Conservation (phyloP, 2,797 vertebrate species). For the Epinephelus awoara region DNA sequence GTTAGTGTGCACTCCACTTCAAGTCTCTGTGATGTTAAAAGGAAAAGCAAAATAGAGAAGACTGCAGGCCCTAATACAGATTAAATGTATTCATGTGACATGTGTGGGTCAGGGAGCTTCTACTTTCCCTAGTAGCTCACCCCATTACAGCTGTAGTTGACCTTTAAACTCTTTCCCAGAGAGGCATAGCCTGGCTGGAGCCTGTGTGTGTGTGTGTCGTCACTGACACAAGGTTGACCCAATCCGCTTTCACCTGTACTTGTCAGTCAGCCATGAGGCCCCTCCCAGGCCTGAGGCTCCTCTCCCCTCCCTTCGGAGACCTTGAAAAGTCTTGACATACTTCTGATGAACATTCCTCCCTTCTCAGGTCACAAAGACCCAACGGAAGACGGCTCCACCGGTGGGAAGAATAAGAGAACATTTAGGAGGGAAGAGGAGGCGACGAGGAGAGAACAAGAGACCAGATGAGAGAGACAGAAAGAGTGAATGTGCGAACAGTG, state of each 20-base stretch:
- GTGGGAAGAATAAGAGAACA: conserved; percentile 21
- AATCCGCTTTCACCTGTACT: conserved; percentile 81
- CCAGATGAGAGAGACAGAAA: conserved; percentile 1
- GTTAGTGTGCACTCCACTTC: too few relatives aligned
- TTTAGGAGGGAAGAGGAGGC: conserved; percentile 26
- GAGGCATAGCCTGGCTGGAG: conserved; percentile 72
- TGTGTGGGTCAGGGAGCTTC: conserved; percentile 37
- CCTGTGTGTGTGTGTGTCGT: conserved; percentile 56
- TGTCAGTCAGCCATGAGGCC: conserved; percentile 76
- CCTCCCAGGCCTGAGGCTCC: conserved; percentile 53
- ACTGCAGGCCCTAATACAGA: background rate
- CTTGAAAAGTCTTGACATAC: conserved; percentile 66
- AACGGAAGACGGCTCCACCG: conserved; percentile 37
- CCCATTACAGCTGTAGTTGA: conserved; percentile 69
- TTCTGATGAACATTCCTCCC: conserved; percentile 66
- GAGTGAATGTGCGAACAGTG: conserved; percentile 16
- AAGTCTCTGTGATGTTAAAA: background rate
- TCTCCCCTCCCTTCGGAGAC: conserved; percentile 47
- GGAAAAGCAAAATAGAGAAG: conserved; percentile 10
- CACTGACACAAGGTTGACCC: conserved; percentile 72
- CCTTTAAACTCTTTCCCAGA: conserved; percentile 70
- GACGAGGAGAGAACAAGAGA: conserved; percentile 30
- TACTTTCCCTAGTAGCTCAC: conserved; percentile 62
- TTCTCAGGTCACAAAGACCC: conserved; percentile 71
- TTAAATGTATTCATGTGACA: conserved; percentile 36